Evolutionary conservation across 2,888 invertebrate genomes (phyloP), one percentile per base, ranked within the genome.

Genomic region (Melinaea menophilus): DNA sequence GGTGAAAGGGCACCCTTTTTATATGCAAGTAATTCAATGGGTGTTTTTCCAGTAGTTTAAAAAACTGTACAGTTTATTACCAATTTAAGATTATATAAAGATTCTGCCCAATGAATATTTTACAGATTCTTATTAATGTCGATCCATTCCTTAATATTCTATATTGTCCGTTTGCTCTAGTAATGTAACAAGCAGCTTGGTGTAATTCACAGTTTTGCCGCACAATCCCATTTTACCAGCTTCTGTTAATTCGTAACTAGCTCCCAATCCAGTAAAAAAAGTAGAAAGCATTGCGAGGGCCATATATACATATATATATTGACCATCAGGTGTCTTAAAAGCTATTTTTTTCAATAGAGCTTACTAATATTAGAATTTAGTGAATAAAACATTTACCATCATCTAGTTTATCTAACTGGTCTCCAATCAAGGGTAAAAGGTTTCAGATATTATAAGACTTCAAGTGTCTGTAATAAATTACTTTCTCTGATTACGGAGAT

Each of bases 81-180:
- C 11, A 73, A 55, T 35, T 72, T 71, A 1, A 72, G 59, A 48
- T 72, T 69, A 1, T 71, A 70, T 7, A 73, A 51, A 12, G 64
- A 66, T 54, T 62, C 56, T 54, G 66, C 69, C 70, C 71, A 71
- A 34, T 61, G 55, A 57, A 67, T 69, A 11, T 56, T 58, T 1
- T 59, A 31, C 5, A 63, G 63, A 51, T 71, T 66, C 68, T 66
- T 33, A 59, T 64, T n/a, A 71, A 31, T 65, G 22, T 70, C 5
- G 71, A 54, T 1, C 22, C 22, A 69, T 70, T 0, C 59, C 63
- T 72, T 65, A 5, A 66, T n/a, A 9, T 67, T 22, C 46, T 71
- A 69, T 1, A 67, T 55, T 73, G 71, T 3, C 72, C 70, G 55
- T 71, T 71, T 1, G 69, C 69, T 64, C 70, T 62, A 61, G 67